Base-by-base conservation (phyloP, 2,113 vertebrate species). In the Amphiprion percula region DNA sequence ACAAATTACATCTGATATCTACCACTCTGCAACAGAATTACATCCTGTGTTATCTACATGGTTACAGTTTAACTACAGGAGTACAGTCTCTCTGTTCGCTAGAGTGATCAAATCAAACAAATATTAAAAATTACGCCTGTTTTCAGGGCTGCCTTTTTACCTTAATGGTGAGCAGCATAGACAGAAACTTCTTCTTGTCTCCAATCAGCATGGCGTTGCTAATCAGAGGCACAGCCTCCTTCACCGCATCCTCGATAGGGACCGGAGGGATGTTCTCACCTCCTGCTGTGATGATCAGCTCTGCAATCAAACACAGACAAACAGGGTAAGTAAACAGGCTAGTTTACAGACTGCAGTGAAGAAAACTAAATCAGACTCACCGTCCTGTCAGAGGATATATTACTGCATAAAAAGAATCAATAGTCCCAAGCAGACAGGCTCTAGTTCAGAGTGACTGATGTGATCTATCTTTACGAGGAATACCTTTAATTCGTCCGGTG, bases 401-500 rank as follows among this genome's bases (percentile, higher is more conserved):
- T 44, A 44, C 41, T 15, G 11, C 12, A 15, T 15, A 37, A 37
- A 37, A 37, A 37, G 7, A 37, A 30, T 30, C 4, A 6, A 30
- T 5, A 30, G 2, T 12, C 39, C 10, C 3, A 12, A 41, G 39
- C 10, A 10, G 39, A 9, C 1, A 41, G 10, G 9, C 39, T 12
- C 47, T 49, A 15, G 15, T 19, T 7, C 17, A 19, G 5, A 16
- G 8, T 19, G 2, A 50, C 19, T 9, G 17, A 9, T 8, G 5
- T n/a, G 41, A 44, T 44, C 12, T 15, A 44, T 12, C 12, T 44
- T 4, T 4, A 15, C 0, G 49, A 52, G 17, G n/a, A 52, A 4
- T 74, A 99, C 98, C 98, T 97, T 99, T 98, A 70, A 99, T 97
- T 33, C 97, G 94, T 23, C 97, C 97, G 0, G 97, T 98, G 92